These are phyloP conservation scores for Rhinoraja longicauda DNA, from an alignment of 2,797 vertebrate genomes.

Conservation along the genomic window DNA sequence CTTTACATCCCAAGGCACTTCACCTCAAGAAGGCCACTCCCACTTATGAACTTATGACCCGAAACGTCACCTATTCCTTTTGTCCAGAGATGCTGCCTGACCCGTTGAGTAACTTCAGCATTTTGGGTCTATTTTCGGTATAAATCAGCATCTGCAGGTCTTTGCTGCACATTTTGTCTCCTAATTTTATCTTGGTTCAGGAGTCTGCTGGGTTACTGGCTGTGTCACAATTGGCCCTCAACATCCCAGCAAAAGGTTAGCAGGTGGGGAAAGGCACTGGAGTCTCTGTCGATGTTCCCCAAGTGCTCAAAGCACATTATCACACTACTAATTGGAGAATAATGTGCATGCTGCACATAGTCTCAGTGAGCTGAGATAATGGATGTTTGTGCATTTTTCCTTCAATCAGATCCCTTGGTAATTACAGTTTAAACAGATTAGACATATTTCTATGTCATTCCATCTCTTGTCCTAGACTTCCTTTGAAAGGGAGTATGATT, in stretches of 20 bases:
- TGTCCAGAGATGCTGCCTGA: no score
- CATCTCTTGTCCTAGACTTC: neutral
- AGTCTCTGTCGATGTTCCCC: neutral
- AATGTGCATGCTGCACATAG: neutral
- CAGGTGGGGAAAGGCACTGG: neutral
- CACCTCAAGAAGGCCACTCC: no score
- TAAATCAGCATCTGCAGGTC: no score
- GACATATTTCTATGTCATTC: neutral
- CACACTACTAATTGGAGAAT: conserved; percentile 11
- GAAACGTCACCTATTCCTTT: no score
- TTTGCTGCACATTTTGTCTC: no score
- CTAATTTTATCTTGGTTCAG: no score
- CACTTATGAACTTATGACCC: no score
- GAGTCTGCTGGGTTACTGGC: neutral
- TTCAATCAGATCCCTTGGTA: conserved; percentile 7
- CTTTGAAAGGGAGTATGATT: conserved; percentile 32
- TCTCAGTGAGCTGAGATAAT: conserved; percentile 21
- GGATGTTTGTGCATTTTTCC: conserved; percentile 28
- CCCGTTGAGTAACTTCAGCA: no score
- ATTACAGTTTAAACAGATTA: conserved; percentile 38
- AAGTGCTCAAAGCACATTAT: neutral
- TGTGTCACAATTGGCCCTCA: neutral
- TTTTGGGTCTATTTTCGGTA: no score
- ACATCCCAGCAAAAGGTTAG: neutral
- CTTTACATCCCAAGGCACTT: no score